Percentiles rank a stretch among this genome's conserved stretches.
Conservation (phyloP, 2,113 vertebrate species). For the Mustela nigripes region DNA sequence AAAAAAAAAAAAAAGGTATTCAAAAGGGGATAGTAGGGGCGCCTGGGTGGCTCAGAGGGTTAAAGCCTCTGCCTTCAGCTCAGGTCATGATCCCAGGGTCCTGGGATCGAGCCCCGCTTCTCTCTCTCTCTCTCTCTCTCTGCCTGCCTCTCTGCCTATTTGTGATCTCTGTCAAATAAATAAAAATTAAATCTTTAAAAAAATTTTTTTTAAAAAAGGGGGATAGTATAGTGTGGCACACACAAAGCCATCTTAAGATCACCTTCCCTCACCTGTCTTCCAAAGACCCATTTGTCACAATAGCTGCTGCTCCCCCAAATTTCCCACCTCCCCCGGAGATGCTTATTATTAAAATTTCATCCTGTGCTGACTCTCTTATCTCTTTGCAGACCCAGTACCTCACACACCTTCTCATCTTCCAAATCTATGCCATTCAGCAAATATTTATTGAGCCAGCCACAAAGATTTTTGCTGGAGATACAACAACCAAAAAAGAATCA, state of each 20-base stretch:
- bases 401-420: neutral
- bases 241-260: neutral
- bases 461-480: neutral
- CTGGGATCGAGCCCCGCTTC: no score
- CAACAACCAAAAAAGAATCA: neutral
- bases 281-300: neutral
- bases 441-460: neutral
- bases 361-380: neutral
- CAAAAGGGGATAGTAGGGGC: neutral
- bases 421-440: neutral
- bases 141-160: no score
- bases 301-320: neutral
- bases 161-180: no score
- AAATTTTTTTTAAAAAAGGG: neutral
- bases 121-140: no score
- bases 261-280: neutral
- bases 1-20: neutral
- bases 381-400: neutral
- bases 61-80: no score
- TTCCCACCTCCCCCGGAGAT: neutral
- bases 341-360: neutral
- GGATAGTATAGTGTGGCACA: neutral
- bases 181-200: no score
- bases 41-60: no score
- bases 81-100: no score